phyloP scores from a whole-genome alignment of 1,140 invertebrate genomes.

The Drosophila quadrilineata region DNA sequence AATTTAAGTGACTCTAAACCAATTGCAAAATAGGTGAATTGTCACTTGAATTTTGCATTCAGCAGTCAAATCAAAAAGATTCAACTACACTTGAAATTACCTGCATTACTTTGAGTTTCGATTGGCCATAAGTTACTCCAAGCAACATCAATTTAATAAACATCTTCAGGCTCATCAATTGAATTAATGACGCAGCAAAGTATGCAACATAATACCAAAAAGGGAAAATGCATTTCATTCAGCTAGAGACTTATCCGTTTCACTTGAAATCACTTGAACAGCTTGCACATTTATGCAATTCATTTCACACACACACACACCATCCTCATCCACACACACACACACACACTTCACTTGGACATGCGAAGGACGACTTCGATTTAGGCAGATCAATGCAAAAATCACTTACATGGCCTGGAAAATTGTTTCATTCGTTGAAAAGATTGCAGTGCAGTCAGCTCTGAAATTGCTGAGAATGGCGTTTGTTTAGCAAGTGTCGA shows the following conservation, averaged over 20 bases:
- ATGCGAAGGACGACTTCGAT: constrained; percentile 15
- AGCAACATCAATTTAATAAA: constrained; percentile 28
- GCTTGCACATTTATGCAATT: constrained; percentile 64
- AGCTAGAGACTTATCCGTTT: constrained; percentile 20
- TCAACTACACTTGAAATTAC: constrained; percentile 6
- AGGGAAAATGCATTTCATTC: constrained; percentile 34
- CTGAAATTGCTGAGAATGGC: constrained; percentile 58
- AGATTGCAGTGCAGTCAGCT: constrained; percentile 49
- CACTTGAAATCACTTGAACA: constrained; percentile 63
- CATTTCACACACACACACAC: constrained; percentile 52
- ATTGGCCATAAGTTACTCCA: constrained; percentile 1
- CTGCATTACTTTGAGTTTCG: constrained; percentile 6
- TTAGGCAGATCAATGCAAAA: constrained; percentile 64
- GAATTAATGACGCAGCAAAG: constrained; percentile 64
- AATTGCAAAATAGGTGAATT: too few species aligned
- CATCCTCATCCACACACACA: constrained; percentile 1
- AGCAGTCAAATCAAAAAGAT: constrained; percentile 25
- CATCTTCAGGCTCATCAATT: constrained; percentile 41
- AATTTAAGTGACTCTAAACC: not conserved
- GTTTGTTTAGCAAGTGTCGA: constrained; percentile 57
- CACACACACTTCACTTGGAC: not conserved
- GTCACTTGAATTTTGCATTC: not conserved
- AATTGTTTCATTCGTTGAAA: constrained; percentile 10
- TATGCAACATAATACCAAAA: constrained; percentile 44
- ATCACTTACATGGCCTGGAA: constrained; percentile 47